Base-by-base conservation (phyloP, 2,113 vertebrate genomes). In the Pelmatolapia mariae region DNA sequence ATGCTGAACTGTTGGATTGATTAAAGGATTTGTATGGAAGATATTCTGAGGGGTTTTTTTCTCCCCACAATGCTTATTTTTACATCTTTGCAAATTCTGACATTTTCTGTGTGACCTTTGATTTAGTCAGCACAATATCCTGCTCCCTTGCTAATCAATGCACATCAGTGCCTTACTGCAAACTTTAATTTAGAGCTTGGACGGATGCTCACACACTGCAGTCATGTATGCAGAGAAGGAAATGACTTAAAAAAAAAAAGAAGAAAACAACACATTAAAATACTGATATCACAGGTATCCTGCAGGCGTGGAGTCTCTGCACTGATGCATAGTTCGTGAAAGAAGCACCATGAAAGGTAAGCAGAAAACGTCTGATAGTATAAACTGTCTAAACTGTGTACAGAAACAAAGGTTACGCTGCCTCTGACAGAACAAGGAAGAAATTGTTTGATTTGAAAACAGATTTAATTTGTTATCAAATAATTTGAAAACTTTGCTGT, bases 11-110 rank as follows among this genome's bases (percentile, higher is more conserved):
- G 45, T 16, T 78, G 43, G 43, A 78, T 78, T 78, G 71, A 78
- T 50, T 78, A 78, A 1, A 78, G 71, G 8, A 73, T 73, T 73
- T 45, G 68, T 45, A 45, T 45, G 38, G 10, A 50, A 50, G 43
- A 19, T 29, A 78, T 50, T 76, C 22, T 12, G 40, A 45, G 5
- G 7, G 3, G 0, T 2, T 0, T 66, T 63, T 38, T 50, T 50
- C 4, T 8, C 43, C 15, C 31, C 33, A 13, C 63, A 66, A 38
- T 36, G 61, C 18, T 7, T 61, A 18, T 1, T 78, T 78, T 50
- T 12, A 31, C 16, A n/a, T 78, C 73, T 78, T 78, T 52, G 26
- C 45, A 78, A 78, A 78, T 50, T 52, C 10, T 78, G 45, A 78
- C 73, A 52, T 78, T 52, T 50, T 50, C 18, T 78, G 73, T 50